Evolutionary conservation across 2,113 vertebrate genomes (phyloP).

Genomic region (Nesoenas mayeri): DNA sequence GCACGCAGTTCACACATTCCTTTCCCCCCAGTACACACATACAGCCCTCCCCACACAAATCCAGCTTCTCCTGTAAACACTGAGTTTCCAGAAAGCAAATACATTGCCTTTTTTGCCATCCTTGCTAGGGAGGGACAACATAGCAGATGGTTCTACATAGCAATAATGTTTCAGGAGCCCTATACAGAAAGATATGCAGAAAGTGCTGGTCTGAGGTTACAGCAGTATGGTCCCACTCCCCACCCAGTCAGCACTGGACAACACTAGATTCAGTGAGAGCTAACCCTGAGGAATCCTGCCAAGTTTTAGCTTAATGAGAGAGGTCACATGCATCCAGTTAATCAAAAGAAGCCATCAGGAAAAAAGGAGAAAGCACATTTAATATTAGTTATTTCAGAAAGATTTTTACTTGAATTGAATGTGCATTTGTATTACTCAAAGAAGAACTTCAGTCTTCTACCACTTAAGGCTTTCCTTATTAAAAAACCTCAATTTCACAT

Average conservation of each 20-base stretch:
- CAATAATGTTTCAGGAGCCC: neutral
- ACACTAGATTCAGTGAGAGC: neutral
- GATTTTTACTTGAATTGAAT: no score
- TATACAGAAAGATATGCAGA: neutral
- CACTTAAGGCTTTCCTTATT: neutral
- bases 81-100: neutral
- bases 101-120: neutral
- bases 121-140: neutral
- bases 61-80: neutral
- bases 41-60: neutral
- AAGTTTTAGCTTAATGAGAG: neutral
- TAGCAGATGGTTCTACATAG: neutral
- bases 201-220: neutral
- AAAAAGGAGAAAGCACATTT: neutral
- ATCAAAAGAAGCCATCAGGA: neutral
- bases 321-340: neutral
- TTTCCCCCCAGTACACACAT: neutral
- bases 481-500: neutral
- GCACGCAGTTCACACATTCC: neutral
- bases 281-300: neutral
- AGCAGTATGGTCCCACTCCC: rapidly evolving
- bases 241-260: neutral
- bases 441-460: neutral
- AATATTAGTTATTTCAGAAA: no score
- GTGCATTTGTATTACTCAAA: neutral